These are phyloP conservation scores for Neoniphon sammara DNA, from an alignment of 2,797 vertebrate species.

Conservation along the genomic window DNA sequence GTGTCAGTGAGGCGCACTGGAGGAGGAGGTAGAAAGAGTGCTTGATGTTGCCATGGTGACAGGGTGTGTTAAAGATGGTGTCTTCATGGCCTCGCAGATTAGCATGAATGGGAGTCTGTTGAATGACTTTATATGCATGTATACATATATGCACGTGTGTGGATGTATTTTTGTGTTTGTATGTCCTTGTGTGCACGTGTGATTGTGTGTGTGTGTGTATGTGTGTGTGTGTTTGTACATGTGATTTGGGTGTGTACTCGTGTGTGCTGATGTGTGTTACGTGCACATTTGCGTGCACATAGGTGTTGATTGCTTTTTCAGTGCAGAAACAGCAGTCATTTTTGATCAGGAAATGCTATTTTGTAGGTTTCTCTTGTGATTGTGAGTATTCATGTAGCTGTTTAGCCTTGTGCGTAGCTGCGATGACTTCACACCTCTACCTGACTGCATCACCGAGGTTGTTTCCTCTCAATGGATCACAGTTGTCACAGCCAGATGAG, in stretches of 20 bases:
- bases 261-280: neutral
- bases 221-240: neutral
- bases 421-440: constrained; percentile 3
- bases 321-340: no score
- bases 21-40: constrained; percentile 30
- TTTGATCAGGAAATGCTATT: neutral
- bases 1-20: constrained; percentile 42
- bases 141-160: constrained; percentile 8
- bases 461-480: constrained; percentile 35
- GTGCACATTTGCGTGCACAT: neutral
- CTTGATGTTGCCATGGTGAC: constrained; percentile 59
- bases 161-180: constrained; percentile 10
- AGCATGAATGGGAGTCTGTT: neutral
- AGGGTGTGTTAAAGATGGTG: constrained; percentile 22
- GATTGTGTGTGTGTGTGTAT: no score
- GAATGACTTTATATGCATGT: neutral
- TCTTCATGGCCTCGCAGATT: neutral
- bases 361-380: neutral
- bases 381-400: constrained; percentile 1
- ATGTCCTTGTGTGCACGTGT: no score
- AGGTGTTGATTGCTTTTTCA: neutral
- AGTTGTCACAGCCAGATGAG: constrained; percentile 22
- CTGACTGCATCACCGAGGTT: constrained; percentile 29
- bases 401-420: neutral
- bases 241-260: neutral